phyloP scores from a whole-genome alignment of 1,140 invertebrate genomes.

The Cydia strobilella region DNA sequence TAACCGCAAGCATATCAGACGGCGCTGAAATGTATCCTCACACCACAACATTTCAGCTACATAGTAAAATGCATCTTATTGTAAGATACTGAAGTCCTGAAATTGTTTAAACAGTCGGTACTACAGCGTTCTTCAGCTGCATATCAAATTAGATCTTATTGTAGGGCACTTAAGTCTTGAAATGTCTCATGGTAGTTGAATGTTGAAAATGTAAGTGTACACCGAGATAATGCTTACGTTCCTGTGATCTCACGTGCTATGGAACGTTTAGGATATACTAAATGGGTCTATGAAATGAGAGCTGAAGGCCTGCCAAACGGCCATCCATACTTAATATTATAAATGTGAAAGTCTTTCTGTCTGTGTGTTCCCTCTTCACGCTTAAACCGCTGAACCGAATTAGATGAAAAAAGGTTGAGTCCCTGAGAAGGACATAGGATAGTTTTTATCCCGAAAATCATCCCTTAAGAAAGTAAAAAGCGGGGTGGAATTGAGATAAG shows the following conservation, averaged over 20 bases:
- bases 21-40: neutral
- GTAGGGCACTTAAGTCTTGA: neutral
- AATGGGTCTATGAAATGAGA: neutral
- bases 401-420: too few relatives aligned
- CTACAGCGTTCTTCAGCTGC: neutral
- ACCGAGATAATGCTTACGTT: constrained; percentile 2
- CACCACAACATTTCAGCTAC: neutral
- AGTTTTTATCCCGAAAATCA: too few relatives aligned
- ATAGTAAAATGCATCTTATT: neutral
- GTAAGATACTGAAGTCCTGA: neutral
- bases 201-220: neutral
- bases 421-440: too few relatives aligned
- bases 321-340: too few relatives aligned
- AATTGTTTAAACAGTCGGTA: neutral
- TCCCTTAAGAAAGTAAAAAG: too few relatives aligned
- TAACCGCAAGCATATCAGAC: constrained; percentile 1
- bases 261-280: neutral
- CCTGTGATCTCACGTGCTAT: constrained; percentile 3
- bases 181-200: neutral
- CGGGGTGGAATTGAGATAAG: too few relatives aligned
- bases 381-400: too few relatives aligned
- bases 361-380: too few relatives aligned
- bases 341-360: too few relatives aligned
- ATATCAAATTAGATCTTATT: neutral
- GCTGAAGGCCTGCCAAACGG: too few relatives aligned